A percentile compares a stretch with the other conserved stretches of the same genome.
Conservation (phyloP, 1,140 invertebrate species). For the Drosophila bifasciata region DNA sequence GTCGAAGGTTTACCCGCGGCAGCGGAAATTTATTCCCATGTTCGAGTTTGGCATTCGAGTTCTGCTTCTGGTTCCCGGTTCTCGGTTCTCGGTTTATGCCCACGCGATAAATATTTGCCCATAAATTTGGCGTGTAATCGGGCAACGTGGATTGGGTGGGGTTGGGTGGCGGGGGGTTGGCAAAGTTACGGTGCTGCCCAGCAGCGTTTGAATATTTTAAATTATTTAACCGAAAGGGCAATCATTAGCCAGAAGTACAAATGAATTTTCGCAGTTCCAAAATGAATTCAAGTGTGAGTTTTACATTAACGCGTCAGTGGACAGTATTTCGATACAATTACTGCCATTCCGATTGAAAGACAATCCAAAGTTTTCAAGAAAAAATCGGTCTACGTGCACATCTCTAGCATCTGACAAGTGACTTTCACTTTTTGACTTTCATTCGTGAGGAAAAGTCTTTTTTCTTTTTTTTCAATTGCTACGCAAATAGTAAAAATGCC, state of each 20-base stretch:
- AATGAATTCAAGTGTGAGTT: too few relatives aligned
- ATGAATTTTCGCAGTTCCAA: too few relatives aligned
- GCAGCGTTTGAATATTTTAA: slow-evolving; percentile 44
- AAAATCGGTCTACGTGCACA: too few relatives aligned
- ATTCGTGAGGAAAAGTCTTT: slow-evolving; percentile 1
- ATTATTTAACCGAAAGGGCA: slow-evolving; percentile 8
- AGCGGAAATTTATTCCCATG: slow-evolving; percentile 62
- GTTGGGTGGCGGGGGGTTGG: background rate
- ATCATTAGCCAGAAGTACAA: background rate
- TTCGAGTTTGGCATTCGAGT: slow-evolving; percentile 4
- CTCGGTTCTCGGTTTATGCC: slow-evolving; percentile 43
- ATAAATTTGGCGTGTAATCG: slow-evolving; percentile 72
- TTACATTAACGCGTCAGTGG: too few relatives aligned
- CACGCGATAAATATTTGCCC: slow-evolving; percentile 70
- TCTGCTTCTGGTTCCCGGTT: slow-evolving; percentile 20
- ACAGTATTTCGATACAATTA: too few relatives aligned
- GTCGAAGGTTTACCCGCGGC: slow-evolving; percentile 28
- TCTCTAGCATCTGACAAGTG: too few relatives aligned
- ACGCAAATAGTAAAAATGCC: slow-evolving; percentile 31
- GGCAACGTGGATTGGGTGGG: slow-evolving; percentile 31
- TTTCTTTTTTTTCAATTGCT: background rate
- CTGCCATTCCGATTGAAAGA: too few relatives aligned
- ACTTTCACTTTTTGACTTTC: too few relatives aligned
- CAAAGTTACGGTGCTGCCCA: too few relatives aligned
- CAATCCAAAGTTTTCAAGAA: too few relatives aligned